Evolutionary conservation across 2,113 vertebrate species (phyloP), one percentile per base, ranked within the genome.

Genomic region (Cinclus cinclus): DNA sequence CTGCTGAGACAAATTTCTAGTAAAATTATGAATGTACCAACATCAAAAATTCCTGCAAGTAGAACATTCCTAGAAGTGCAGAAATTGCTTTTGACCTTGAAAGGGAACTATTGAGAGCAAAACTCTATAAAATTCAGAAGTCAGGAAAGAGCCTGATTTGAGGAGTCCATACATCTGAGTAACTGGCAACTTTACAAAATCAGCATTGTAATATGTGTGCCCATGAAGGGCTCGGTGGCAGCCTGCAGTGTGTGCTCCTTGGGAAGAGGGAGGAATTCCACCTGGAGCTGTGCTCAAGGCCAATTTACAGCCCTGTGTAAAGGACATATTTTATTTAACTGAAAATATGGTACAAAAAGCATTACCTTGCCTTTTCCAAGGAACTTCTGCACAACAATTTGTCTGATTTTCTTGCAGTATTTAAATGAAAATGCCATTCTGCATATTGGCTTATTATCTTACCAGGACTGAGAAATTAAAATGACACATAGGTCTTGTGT

Each of bases 1-100:
- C 79, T 86, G 73, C 52, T 28, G 41, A 87, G 82, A 73, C 41
- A 90, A 95, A 73, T 83, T 85, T 44, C 84, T 52, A 50, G 33
- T 39, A 74, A 83, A 94, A 90, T 19, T 64, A 70, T 8, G 10
- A 93, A 73, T 76, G 28, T 10, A 62, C 35, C 1, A 83, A 50
- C 71, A 78, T 75, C 35, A 59, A 58, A 71, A 71, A 60, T 19
- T 63, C 58, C 83, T 93, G 68, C 68, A 49, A 78, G 59, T 30
- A 37, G 83, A 86, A 64, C 58, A 41, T 78, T 78, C 90, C 71
- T 83, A 74, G 85, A 95, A 89, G 83, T 78, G 65, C 60, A 35
- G 44, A 92, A 82, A 73, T 83, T 88, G 44, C 53, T 77, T 96
- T 67, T 96, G 73, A 96, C 93, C 92, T 96, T 92, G 85, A 84